Base-by-base conservation (phyloP, 2,113 vertebrate genomes). In the Sisor rabdophorus region DNA sequence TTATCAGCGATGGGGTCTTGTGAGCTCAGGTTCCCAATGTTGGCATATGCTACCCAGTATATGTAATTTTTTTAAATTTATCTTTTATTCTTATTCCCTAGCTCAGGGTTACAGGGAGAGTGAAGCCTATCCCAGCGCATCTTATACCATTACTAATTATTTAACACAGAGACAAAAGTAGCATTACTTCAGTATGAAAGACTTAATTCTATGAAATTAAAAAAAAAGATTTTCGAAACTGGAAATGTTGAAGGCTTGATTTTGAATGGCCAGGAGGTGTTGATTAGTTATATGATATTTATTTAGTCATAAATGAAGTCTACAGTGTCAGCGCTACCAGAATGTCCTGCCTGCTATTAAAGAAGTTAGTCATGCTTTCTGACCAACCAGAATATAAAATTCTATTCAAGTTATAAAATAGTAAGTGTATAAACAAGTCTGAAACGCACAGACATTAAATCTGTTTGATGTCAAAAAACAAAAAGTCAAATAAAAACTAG, bases 301-400 rank as follows among this genome's bases (percentile, higher is more conserved):
- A n/a, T 22, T 22, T 11, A 22, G 3, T 22, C 16, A 55, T 11
- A n/a, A 3, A 55, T 22, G n/a, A n/a, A 55, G 54, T 55, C 54
- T 22, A 20, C 9, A 16, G 55, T 7, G 3, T 58, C 55, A 58
- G 55, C 0, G 4, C 55, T n/a, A 55, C 53, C 22, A 22, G 20
- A 55, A 55, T 24, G 54, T 11, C 11, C 11, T 4, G 12, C 0
- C 55, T 24, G 22, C 56, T 1, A 4, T 26, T 26, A 58, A 15
- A 26, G 11, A 58, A 56, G 28, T 26, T 8, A 61, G 17, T 28
- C n/a, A 40, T 4, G 6, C 61, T 2, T 47, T 47, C 36, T 24
- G 36, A 44, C 36, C 44, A 67, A 17, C 48, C 64, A 67, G 64
- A 65, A 44, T 47, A 20, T n/a, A 65, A 20, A 22, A 65, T 65